A percentile compares a stretch with the other conserved stretches of the same genome.
Conservation (phyloP, 2,888 invertebrate species). For the Ceratothoa steindachneri region DNA sequence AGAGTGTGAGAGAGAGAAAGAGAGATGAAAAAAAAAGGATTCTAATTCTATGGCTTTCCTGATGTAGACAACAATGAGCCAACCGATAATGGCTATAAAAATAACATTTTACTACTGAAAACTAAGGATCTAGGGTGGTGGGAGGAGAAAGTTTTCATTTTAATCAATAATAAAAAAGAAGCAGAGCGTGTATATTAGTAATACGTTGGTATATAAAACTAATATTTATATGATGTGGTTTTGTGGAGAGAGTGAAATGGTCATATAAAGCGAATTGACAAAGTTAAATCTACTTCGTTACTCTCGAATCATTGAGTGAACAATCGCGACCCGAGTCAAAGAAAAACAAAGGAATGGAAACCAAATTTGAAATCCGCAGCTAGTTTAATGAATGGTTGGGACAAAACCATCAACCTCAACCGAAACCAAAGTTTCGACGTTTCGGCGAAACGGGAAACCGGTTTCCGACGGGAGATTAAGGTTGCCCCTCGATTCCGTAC, state of each 20-base stretch:
- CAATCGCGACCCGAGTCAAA: background rate
- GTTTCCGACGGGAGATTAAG: background rate
- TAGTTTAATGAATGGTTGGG: background rate
- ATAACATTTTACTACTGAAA: background rate
- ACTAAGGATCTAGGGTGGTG: background rate
- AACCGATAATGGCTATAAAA: background rate
- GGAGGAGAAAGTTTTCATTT: background rate
- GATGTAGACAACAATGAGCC: background rate
- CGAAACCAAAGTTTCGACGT: background rate
- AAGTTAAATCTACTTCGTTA: background rate
- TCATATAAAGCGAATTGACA: background rate
- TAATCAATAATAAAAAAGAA: background rate
- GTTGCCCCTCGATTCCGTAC: conserved; percentile 44
- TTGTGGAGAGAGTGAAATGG: background rate
- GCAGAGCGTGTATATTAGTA: background rate
- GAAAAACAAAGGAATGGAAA: conserved; percentile 7
- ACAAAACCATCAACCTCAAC: background rate
- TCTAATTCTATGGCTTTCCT: background rate
- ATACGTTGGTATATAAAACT: background rate
- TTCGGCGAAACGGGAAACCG: background rate
- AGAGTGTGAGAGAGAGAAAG: too few species aligned
- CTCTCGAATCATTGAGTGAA: background rate
- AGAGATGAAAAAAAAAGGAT: too few species aligned
- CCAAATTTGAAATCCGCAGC: conserved; percentile 4
- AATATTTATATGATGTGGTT: conserved; percentile 1